These are phyloP conservation scores for Protonibea diacanthus DNA, from an alignment of 2,797 vertebrate genomes.

Conservation along the genomic window DNA sequence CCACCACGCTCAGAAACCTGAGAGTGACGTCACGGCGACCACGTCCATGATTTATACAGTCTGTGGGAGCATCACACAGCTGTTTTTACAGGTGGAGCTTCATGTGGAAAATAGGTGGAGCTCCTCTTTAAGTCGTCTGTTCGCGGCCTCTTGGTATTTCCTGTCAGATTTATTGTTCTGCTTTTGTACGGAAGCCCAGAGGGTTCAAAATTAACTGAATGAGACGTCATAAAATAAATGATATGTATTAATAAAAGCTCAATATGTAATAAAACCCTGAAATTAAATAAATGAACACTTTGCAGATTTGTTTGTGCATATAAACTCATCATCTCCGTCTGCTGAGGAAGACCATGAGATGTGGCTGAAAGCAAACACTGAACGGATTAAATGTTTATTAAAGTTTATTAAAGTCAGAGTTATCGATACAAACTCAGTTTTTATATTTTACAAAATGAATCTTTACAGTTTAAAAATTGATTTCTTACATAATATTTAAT, in stretches of 20 bases:
- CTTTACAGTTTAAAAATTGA: slow-evolving; percentile 1
- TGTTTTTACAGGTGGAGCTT: not conserved
- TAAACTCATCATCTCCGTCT: not conserved
- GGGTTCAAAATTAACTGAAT: not conserved
- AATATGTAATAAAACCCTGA: not conserved
- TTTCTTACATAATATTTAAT: slow-evolving; percentile 4
- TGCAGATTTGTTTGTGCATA: not conserved
- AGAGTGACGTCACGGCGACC: too few relatives aligned
- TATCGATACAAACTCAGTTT: not conserved
- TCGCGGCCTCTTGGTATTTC: not conserved
- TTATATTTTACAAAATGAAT: slow-evolving; percentile 15
- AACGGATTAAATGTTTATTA: slow-evolving; percentile 35
- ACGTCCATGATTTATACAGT: too few relatives aligned
- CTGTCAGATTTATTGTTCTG: not conserved
- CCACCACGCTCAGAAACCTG: too few relatives aligned
- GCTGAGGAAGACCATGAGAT: not conserved
- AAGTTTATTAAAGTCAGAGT: not conserved
- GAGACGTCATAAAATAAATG: not conserved
- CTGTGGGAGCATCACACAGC: not conserved
- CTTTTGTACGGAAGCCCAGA: not conserved
- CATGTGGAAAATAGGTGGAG: not conserved
- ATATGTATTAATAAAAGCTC: too few relatives aligned
- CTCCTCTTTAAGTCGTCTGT: not conserved
- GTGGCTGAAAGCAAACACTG: not conserved
- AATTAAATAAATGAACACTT: not conserved